Conservation (phyloP, 2,797 vertebrate genomes). For the Arremon brunneinucha region DNA sequence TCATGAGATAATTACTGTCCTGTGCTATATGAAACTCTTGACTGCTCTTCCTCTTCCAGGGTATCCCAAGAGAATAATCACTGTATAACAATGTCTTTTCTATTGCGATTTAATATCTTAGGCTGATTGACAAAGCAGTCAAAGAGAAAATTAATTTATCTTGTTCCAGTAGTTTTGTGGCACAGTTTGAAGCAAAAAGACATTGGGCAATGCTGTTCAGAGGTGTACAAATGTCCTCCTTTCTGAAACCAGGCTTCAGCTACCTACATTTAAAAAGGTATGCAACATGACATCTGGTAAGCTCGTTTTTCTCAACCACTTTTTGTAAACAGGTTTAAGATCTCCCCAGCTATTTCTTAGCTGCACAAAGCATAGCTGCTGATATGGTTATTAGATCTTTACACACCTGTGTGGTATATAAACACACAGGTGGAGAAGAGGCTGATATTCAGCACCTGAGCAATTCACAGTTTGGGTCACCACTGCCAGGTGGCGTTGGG, state of each 20-base stretch:
- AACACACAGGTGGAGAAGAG: neutral
- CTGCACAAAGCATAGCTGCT: neutral
- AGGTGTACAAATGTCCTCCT: neutral
- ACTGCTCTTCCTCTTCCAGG: slow-evolving; percentile 10
- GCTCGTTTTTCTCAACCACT: neutral
- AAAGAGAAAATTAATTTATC: neutral
- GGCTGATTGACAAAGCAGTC: slow-evolving; percentile 9
- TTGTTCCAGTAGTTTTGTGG: neutral
- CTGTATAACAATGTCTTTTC: neutral
- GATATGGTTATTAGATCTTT: neutral
- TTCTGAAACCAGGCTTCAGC: neutral
- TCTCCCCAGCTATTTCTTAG: neutral
- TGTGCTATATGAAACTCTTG: neutral
- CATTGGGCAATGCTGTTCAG: neutral
- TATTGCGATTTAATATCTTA: slow-evolving; percentile 3
- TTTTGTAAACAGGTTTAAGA: neutral
- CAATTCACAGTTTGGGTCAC: neutral
- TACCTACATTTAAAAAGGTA: neutral
- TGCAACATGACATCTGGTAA: neutral
- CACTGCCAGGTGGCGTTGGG: neutral
- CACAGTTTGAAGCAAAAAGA: neutral
- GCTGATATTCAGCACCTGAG: neutral
- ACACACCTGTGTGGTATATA: neutral
- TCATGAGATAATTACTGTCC: slow-evolving; percentile 32
- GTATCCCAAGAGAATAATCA: slow-evolving; percentile 25